Conservation (phyloP, 1,140 invertebrate genomes). For the Sitophilus oryzae region DNA sequence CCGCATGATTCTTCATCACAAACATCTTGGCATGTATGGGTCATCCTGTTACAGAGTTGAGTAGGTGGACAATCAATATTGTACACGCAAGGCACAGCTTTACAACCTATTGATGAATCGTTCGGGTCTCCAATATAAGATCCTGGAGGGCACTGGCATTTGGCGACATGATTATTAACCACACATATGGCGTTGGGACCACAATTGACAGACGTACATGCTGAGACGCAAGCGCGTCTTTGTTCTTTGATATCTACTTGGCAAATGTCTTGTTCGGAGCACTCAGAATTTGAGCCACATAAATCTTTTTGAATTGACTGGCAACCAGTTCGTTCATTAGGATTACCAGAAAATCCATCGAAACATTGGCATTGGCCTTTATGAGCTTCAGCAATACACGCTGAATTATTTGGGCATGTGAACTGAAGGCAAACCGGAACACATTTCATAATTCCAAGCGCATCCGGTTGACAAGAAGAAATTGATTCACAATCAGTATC, state of each 20-base stretch:
- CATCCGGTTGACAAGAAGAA: slow-evolving; percentile 70
- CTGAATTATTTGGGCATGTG: slow-evolving; percentile 75
- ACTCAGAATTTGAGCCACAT: slow-evolving; percentile 74
- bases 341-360: slow-evolving; percentile 76
- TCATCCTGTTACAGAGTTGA: slow-evolving; percentile 74
- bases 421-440: slow-evolving; percentile 67
- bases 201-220: slow-evolving; percentile 69
- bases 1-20: slow-evolving; percentile 79
- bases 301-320: slow-evolving; percentile 61
- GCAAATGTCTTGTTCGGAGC: slow-evolving; percentile 73
- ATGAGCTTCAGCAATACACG: slow-evolving; percentile 69
- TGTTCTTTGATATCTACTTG: slow-evolving; percentile 41
- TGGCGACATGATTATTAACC: slow-evolving; percentile 79
- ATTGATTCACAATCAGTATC: slow-evolving; percentile 65
- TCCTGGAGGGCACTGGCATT: slow-evolving; percentile 82
- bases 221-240: slow-evolving; percentile 58
- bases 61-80: slow-evolving; percentile 72
- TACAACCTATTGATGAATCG: slow-evolving; percentile 65
- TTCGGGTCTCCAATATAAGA: slow-evolving; percentile 78
- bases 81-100: slow-evolving; percentile 75
- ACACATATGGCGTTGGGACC: slow-evolving; percentile 80
- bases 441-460: slow-evolving; percentile 80
- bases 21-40: slow-evolving; percentile 74
- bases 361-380: slow-evolving; percentile 73
- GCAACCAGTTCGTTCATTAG: slow-evolving; percentile 82